Conservation (phyloP, 1,140 invertebrate species). For the Scaptodrosophila lebanonensis region DNA sequence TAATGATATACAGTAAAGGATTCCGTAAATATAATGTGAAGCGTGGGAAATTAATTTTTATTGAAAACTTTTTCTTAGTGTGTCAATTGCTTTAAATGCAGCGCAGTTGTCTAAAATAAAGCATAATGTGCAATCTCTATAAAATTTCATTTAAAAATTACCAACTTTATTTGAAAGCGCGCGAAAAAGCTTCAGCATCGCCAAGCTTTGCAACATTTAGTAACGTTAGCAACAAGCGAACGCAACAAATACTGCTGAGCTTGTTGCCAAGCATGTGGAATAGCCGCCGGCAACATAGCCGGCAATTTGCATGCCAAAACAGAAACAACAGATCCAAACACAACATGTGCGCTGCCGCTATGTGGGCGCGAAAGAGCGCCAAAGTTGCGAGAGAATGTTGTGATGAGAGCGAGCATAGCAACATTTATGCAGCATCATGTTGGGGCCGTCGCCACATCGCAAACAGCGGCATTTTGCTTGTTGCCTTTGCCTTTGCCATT, state of each 20-base stretch:
- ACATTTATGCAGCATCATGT: constrained; percentile 20
- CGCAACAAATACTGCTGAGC: constrained; percentile 23
- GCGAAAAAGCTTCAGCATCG: constrained; percentile 16
- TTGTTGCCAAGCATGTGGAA: constrained; percentile 35
- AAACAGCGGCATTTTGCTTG: constrained; percentile 15
- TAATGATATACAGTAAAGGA: no score
- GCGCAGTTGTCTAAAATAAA: no score
- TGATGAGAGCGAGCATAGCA: constrained; percentile 25
- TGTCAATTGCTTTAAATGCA: no score
- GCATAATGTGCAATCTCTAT: no score
- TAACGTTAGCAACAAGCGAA: constrained; percentile 19
- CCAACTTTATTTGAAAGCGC: constrained; percentile 31
- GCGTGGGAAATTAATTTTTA: no score
- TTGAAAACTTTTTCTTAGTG: no score
- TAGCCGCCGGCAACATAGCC: no score
- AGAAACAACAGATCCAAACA: constrained; percentile 25
- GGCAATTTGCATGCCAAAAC: constrained; percentile 26
- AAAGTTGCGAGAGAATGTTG: no score
- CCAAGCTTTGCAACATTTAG: background rate
- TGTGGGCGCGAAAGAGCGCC: constrained; percentile 1
- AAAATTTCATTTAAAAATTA: no score
- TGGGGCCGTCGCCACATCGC: constrained; percentile 17
- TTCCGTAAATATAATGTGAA: no score
- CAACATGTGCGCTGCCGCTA: background rate
- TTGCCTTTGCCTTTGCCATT: constrained; percentile 43